Base-by-base conservation (phyloP, 2,888 invertebrate genomes). In the Pimpla rufipes region DNA sequence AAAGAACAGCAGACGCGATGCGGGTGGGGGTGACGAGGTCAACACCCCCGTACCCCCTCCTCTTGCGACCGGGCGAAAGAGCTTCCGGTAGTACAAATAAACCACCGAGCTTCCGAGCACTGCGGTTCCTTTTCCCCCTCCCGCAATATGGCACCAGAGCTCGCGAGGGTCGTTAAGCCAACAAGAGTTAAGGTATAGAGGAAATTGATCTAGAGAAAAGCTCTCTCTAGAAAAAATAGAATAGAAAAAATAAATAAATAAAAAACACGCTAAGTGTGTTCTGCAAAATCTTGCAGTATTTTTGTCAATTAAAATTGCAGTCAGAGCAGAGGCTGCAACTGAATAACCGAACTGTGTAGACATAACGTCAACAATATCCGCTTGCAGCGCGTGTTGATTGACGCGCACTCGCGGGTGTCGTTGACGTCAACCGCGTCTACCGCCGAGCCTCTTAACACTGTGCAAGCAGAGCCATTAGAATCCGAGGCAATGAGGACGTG, bases 1-100 rank as follows among this genome's bases (percentile, higher is more conserved):
- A 18, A 45, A 50, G 66, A 18, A 73, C 64, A 66, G 40, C 21
- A 75, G 45, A 52, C 29, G 29, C 18, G 45, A 52, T 5, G 29
- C 18, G 52, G 52, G 42, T 50, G 23, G 57, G 57, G 76, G 11
- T 74, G 67, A 16, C 50, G 73, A 67, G 47, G 66, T 79, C 45
- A 23, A 29, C 64, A 18, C 64, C 40, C n/a, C 37, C 66, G 29
- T 29, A 29, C 11, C 23, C 35, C 47, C 40, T 59, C 57, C 59
- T 67, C 11, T 29, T 59, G 29, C 29, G 29, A n/a, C 29, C 29
- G 29, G 3, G 35, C 13, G 6, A 5, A 52, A 23, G 11, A 81
- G 70, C 55, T 76, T 77, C 42, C 11, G 29, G 40, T 21, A 40
- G 71, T 57, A 21, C 45, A 77, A 76, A 71, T 64, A 77, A 50